Evolutionary conservation across 2,888 invertebrate species (phyloP).

Genomic region (Drosophila percnosoma): DNA sequence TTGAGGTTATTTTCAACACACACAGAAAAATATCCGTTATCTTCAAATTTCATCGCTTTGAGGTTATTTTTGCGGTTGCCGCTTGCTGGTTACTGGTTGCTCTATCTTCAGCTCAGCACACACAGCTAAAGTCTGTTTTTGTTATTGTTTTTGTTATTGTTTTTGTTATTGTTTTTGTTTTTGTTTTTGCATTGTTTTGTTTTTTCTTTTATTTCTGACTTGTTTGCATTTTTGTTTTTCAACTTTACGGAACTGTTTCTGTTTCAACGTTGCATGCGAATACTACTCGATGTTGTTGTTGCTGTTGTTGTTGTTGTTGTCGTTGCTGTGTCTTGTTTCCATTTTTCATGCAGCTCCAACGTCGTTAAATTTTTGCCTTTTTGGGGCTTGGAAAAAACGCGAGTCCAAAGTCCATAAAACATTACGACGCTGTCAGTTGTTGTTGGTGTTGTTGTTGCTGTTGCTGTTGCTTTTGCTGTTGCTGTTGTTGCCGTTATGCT

Average conservation of each 20-base stretch:
- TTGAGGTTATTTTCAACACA: conserved; percentile 37
- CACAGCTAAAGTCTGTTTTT: conserved; percentile 44
- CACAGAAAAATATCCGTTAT: conserved; percentile 57
- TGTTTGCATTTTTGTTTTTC: conserved; percentile 69
- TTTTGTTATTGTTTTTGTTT: conserved; percentile 34
- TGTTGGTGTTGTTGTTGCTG: conserved; percentile 38
- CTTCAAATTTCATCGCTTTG: conserved; percentile 71
- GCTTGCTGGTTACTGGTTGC: conserved; percentile 22
- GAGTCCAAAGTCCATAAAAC: conserved; percentile 79
- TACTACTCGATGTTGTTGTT: conserved; percentile 39
- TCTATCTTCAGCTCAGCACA: conserved; percentile 46
- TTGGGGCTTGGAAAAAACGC: conserved; percentile 70
- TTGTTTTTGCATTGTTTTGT: conserved; percentile 37
- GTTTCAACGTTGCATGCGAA: conserved; percentile 72
- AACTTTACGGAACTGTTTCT: conserved; percentile 75
- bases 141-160: background rate
- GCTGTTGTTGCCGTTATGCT: conserved; percentile 43
- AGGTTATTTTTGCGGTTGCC: conserved; percentile 50
- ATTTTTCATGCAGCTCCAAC: conserved; percentile 75
- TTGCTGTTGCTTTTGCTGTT: conserved; percentile 21
- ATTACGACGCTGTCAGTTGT: conserved; percentile 70
- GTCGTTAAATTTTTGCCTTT: conserved; percentile 75
- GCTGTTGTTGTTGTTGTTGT: conserved; percentile 26
- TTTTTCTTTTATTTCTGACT: conserved; percentile 32
- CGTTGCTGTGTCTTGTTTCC: conserved; percentile 68